Percentiles rank a stretch among this genome's conserved stretches.
Conservation (phyloP, 2,113 vertebrate genomes). For the Phylloscopus trochilus region DNA sequence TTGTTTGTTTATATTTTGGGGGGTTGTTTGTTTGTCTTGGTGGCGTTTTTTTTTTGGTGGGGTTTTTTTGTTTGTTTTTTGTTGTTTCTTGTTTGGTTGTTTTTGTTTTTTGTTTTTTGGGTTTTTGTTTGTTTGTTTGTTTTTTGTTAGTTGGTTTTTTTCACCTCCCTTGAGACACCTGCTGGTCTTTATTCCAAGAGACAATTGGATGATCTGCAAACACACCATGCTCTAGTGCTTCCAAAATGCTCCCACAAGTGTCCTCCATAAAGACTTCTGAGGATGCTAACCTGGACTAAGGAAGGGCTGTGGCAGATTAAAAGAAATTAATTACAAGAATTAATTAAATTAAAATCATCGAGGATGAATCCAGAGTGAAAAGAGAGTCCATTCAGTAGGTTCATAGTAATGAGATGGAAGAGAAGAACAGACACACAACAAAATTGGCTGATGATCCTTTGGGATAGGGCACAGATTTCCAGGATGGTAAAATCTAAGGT, state of each 20-base stretch:
- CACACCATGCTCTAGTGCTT: background rate
- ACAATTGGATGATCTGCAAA: background rate
- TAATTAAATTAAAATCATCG: background rate
- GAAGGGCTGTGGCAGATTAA: background rate
- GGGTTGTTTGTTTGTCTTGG: too few relatives aligned
- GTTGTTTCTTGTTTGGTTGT: background rate
- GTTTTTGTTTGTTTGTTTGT: too few relatives aligned
- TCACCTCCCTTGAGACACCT: background rate
- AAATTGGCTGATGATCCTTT: background rate
- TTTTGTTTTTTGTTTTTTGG: too few relatives aligned
- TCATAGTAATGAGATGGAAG: background rate
- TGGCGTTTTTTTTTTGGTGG: background rate
- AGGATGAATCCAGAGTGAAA: background rate
- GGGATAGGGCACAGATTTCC: background rate
- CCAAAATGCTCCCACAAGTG: background rate
- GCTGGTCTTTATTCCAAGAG: background rate
- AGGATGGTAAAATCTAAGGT: background rate
- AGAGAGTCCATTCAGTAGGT: background rate
- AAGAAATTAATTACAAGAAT: background rate
- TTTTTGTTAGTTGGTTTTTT: background rate
- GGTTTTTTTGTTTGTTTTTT: too few relatives aligned
- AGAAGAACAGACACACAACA: rapidly evolving
- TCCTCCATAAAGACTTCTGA: background rate
- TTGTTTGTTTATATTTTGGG: too few relatives aligned
- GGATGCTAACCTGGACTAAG: background rate